A percentile compares a stretch with the other conserved stretches of the same genome.
Conservation (phyloP, 2,113 vertebrate species). For the Noturus placidus region DNA sequence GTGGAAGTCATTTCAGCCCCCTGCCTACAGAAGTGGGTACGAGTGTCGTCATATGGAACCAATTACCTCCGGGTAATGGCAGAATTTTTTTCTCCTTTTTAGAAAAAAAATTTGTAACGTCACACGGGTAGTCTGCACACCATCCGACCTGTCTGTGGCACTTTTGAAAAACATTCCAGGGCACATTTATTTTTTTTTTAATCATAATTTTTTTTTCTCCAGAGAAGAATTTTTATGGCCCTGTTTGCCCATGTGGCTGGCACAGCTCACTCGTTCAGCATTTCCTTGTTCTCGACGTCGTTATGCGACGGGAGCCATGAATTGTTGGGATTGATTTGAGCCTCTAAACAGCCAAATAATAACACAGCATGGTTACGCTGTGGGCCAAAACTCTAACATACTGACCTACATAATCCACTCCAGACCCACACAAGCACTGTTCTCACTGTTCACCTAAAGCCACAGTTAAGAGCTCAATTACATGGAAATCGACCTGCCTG, state of each 20-base stretch:
- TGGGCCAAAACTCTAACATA: constrained; percentile 44
- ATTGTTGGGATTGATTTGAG: constrained; percentile 20
- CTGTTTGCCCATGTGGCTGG: background rate
- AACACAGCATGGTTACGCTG: constrained; percentile 43
- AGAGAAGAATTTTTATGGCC: background rate
- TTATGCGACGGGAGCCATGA: background rate
- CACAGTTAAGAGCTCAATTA: background rate
- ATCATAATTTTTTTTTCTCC: constrained; percentile 11
- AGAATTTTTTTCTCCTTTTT: constrained; percentile 17
- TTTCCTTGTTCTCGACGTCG: background rate
- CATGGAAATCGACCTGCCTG: background rate
- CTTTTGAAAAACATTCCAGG: constrained; percentile 39
- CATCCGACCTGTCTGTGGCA: constrained; percentile 48
- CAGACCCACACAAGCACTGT: background rate
- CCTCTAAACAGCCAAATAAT: constrained; percentile 38
- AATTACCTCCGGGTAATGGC: constrained; percentile 51
- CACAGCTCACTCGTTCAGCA: constrained; percentile 12
- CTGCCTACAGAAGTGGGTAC: constrained; percentile 49
- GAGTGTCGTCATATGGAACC: constrained; percentile 59
- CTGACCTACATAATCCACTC: constrained; percentile 56
- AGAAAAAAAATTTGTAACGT: constrained; percentile 39
- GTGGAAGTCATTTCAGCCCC: constrained; percentile 63
- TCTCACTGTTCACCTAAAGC: constrained; percentile 6
- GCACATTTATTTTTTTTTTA: background rate
- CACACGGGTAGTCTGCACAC: constrained; percentile 36